Conservation (phyloP, 1,140 invertebrate genomes). For the Heliconius hermathena region DNA sequence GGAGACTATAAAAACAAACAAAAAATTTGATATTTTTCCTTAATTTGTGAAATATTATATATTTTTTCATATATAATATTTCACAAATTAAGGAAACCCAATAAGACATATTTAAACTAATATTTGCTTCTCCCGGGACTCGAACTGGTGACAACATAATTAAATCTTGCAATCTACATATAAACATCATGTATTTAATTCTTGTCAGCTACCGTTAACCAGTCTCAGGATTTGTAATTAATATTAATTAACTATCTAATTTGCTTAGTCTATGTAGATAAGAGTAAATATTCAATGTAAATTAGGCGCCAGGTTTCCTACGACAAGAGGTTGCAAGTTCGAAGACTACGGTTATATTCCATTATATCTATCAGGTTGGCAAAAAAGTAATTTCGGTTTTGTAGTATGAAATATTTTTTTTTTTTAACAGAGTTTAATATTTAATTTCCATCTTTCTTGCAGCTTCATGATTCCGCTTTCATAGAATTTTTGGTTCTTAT, state of each 20-base stretch:
- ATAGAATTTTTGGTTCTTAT: no score
- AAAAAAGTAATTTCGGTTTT: no score
- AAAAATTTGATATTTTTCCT: no score
- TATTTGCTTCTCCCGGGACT: not conserved
- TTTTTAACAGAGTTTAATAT: no score
- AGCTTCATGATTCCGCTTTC: no score
- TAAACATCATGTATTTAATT: not conserved
- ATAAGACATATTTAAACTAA: not conserved
- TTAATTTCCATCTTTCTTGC: no score
- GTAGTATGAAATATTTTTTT: no score
- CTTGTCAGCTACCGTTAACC: not conserved
- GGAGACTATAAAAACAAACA: no score
- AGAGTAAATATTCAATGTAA: not conserved
- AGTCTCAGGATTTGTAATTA: not conserved
- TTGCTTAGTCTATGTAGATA: conserved; percentile 11
- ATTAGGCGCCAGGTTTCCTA: conserved; percentile 23
- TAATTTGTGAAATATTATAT: no score
- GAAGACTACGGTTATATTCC: not conserved
- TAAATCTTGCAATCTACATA: no score
- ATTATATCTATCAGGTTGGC: no score
- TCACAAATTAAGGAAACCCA: not conserved
- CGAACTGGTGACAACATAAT: not conserved
- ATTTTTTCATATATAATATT: no score
- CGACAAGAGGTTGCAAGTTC: not conserved
- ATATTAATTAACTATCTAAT: conserved; percentile 17